phyloP scores from a whole-genome alignment of 2,113 vertebrate species.

The Tricholaema leucomelas region DNA sequence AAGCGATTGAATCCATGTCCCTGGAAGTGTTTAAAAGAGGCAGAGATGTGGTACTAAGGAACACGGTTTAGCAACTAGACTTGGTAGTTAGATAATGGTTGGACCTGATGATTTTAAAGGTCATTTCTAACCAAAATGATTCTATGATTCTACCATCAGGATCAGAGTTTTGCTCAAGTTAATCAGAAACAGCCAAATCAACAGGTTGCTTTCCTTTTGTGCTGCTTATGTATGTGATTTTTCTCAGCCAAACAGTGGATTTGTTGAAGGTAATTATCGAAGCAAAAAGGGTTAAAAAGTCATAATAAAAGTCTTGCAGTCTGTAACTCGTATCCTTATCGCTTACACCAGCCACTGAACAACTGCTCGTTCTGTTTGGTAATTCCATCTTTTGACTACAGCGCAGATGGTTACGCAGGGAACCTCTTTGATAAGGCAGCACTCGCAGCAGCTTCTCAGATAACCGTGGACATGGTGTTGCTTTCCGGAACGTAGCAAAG shows the following conservation, averaged over 20 bases:
- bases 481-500: background rate
- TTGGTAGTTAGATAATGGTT: too few relatives aligned
- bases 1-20: too few relatives aligned
- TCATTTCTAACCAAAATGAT: too few relatives aligned
- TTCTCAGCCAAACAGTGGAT: background rate
- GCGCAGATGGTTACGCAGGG: background rate
- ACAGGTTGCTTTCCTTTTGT: background rate
- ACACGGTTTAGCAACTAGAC: too few relatives aligned
- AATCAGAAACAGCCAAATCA: background rate
- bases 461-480: fast-evolving
- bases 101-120: too few relatives aligned
- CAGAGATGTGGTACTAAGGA: too few relatives aligned
- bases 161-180: background rate
- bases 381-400: background rate
- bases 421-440: background rate
- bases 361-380: background rate
- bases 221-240: background rate
- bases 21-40: too few relatives aligned
- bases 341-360: background rate
- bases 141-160: background rate
- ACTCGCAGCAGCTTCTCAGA: background rate
- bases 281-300: too few relatives aligned
- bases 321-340: background rate
- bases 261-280: background rate
- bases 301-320: background rate